phyloP scores from a whole-genome alignment of 2,888 invertebrate genomes.

The Caenorhabditis angaria region DNA sequence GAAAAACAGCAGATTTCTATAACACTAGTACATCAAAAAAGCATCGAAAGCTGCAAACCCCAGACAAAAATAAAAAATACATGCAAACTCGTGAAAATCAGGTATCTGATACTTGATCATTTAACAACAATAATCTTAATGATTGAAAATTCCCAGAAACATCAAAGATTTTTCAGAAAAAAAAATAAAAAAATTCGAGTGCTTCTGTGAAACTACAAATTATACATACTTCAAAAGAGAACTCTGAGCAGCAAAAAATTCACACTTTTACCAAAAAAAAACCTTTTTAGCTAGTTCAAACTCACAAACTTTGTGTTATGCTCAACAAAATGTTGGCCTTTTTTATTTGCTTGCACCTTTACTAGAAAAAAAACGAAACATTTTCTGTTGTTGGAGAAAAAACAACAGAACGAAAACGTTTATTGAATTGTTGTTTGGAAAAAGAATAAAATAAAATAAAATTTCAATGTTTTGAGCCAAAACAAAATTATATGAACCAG shows the following conservation, averaged over 20 bases:
- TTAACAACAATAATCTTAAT: too few species aligned
- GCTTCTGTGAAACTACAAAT: neutral
- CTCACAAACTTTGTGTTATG: neutral
- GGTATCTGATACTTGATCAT: too few species aligned
- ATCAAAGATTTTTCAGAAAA: too few species aligned
- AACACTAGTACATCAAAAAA: too few species aligned
- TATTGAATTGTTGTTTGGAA: neutral
- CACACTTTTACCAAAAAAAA: neutral
- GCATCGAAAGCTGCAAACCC: too few species aligned
- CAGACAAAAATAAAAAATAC: too few species aligned
- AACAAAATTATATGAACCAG: too few species aligned
- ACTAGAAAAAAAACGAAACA: too few species aligned
- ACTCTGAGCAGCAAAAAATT: neutral
- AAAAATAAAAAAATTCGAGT: neutral
- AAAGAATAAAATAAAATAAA: neutral
- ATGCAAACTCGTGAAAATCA: too few species aligned
- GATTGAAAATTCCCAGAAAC: too few species aligned
- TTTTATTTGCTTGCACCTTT: too few species aligned
- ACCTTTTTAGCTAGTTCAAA: neutral
- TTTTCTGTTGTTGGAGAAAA: neutral
- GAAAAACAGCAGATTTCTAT: too few species aligned
- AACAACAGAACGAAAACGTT: neutral
- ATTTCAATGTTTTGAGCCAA: neutral
- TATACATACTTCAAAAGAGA: neutral
- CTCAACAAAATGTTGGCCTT: neutral